Conservation (phyloP, 2,888 invertebrate species). For the Trachelus iudaicus region DNA sequence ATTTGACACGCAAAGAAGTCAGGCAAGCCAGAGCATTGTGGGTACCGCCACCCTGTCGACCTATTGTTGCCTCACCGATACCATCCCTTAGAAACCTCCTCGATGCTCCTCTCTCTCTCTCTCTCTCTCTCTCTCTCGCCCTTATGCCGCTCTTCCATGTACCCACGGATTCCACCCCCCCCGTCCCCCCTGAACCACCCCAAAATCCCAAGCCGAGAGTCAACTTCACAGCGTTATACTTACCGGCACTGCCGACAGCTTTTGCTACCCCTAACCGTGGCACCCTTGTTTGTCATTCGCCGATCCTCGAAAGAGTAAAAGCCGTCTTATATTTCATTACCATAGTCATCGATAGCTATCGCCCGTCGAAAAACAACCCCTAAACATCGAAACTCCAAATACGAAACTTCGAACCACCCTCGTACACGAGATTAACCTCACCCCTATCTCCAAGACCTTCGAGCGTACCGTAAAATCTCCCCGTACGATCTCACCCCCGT, state of each 20-base stretch:
- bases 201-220: constrained; percentile 12
- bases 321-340: not conserved
- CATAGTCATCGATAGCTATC: not conserved
- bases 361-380: not conserved
- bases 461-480: too few relatives aligned
- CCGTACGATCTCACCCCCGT: too few relatives aligned
- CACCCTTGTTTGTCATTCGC: constrained; percentile 22
- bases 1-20: constrained; percentile 67
- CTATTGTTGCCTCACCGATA: constrained; percentile 61
- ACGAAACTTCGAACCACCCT: not conserved
- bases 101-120: constrained; percentile 7
- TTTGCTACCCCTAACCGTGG: not conserved
- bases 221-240: constrained; percentile 19
- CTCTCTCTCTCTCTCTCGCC: not conserved
- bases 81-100: constrained; percentile 31
- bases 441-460: too few relatives aligned
- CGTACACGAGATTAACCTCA: not conserved
- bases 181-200: constrained; percentile 18
- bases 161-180: constrained; percentile 14
- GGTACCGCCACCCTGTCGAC: constrained; percentile 29
- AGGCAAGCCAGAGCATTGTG: constrained; percentile 57
- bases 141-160: not conserved
- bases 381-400: not conserved
- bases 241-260: constrained; percentile 20
- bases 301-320: not conserved